Percentiles rank a stretch among this genome's conserved stretches.
Evolutionary conservation across 2,113 vertebrate species (phyloP).

Genomic region (Abramis brama): DNA sequence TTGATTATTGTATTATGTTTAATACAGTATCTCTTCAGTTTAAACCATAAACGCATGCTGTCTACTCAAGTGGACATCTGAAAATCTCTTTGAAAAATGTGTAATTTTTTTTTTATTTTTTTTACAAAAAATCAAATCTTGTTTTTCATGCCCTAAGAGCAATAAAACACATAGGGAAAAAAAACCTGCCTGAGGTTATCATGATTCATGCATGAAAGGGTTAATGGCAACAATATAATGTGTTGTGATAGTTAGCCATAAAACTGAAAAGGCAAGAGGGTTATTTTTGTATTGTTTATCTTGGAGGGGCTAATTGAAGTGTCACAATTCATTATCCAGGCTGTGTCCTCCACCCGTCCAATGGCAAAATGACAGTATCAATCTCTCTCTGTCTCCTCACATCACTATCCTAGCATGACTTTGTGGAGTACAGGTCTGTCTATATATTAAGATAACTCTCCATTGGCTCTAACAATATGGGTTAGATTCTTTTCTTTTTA

Average conservation of each 20-base stretch:
- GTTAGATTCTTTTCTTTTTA: neutral
- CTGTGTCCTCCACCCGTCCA: conserved; percentile 55
- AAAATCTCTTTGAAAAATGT: too few relatives aligned
- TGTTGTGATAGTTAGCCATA: conserved; percentile 10
- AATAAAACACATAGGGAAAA: too few relatives aligned
- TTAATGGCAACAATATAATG: neutral
- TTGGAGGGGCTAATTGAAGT: conserved; percentile 62
- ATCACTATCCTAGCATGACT: conserved; percentile 29
- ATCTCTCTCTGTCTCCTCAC: conserved; percentile 37
- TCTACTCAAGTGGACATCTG: too few relatives aligned
- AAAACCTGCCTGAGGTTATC: too few relatives aligned
- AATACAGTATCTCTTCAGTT: too few relatives aligned
- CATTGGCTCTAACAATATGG: neutral
- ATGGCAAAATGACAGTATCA: conserved; percentile 55
- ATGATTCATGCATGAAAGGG: too few relatives aligned
- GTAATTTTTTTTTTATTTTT: too few relatives aligned
- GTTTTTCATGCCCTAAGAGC: too few relatives aligned
- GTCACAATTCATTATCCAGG: conserved; percentile 60
- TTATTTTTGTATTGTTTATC: conserved; percentile 58
- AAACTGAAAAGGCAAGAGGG: conserved; percentile 17
- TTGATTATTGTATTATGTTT: too few relatives aligned
- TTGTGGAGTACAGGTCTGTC: conserved; percentile 45
- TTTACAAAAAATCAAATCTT: too few relatives aligned
- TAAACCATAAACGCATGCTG: too few relatives aligned
- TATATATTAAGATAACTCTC: conserved; percentile 7